A percentile compares a stretch with the other conserved stretches of the same genome.
Evolutionary conservation across 2,797 vertebrate genomes (phyloP).

Genomic region (Myotis pilosus): DNA sequence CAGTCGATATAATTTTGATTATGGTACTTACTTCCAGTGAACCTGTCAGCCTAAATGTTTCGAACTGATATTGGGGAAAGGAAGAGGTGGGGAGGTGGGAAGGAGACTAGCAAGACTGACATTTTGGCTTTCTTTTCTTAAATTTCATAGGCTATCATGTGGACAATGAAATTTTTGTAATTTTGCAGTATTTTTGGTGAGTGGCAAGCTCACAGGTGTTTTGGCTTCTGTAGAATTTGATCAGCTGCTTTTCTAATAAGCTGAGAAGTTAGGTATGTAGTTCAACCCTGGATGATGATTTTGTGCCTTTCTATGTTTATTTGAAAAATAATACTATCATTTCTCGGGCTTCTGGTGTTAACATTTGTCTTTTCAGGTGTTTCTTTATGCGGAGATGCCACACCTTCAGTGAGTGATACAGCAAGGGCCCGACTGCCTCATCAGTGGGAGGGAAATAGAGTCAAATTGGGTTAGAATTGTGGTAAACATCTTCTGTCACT

Average conservation of each 20-base stretch:
- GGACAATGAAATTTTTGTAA: constrained; percentile 51
- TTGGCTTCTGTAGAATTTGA: neutral
- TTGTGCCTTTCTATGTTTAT: constrained; percentile 30
- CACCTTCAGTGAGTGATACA: neutral
- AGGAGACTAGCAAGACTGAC: neutral
- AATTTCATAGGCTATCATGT: constrained; percentile 55
- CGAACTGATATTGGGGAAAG: neutral
- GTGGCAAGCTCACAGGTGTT: neutral
- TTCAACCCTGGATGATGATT: neutral
- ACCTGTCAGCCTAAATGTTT: constrained; percentile 47
- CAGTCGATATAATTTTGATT: constrained; percentile 70
- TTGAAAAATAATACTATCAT: neutral
- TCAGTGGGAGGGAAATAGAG: neutral
- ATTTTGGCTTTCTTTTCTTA: constrained; percentile 25
- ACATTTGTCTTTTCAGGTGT: neutral
- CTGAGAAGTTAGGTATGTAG: neutral
- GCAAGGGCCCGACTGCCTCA: neutral
- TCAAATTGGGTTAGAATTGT: neutral
- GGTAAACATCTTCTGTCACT: neutral
- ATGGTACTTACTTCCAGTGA: constrained; percentile 55
- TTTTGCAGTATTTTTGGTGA: neutral
- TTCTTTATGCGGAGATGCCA: neutral
- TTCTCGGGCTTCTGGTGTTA: neutral
- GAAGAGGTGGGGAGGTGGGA: neutral
- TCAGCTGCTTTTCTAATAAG: neutral